These are phyloP conservation scores for Aethes cnicana DNA, from an alignment of 2,888 invertebrate genomes.

Conservation along the genomic window DNA sequence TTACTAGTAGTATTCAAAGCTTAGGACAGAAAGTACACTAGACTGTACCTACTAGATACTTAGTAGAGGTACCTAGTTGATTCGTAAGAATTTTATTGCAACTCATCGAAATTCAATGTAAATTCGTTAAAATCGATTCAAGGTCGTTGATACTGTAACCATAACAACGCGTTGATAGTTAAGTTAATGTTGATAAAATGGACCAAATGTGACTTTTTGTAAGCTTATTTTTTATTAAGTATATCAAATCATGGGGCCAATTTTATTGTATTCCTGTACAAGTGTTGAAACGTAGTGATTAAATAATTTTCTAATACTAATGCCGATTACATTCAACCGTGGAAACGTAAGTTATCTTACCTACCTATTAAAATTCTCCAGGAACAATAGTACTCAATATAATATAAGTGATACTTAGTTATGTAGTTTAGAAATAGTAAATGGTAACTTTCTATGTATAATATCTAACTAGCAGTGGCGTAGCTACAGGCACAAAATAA, in stretches of 20 bases:
- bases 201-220: slow-evolving; percentile 68
- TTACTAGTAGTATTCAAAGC: no score
- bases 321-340: slow-evolving; percentile 73
- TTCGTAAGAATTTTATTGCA: slow-evolving; percentile 26
- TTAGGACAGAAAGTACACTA: background rate
- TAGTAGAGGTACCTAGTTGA: no score
- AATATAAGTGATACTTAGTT: no score
- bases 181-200: slow-evolving; percentile 49
- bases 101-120: slow-evolving; percentile 31
- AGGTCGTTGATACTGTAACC: slow-evolving; percentile 43
- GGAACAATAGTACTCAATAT: no score
- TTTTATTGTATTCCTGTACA: slow-evolving; percentile 39
- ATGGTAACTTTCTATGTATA: no score
- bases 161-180: slow-evolving; percentile 53
- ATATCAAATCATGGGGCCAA: slow-evolving; percentile 61
- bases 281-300: slow-evolving; percentile 45
- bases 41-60: background rate
- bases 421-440: no score
- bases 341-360: slow-evolving; percentile 70
- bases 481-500: no score
- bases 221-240: slow-evolving; percentile 64
- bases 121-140: slow-evolving; percentile 30
- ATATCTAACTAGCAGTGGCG: no score
- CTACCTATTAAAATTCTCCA: no score
- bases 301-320: slow-evolving; percentile 49